Conservation (phyloP, 2,888 invertebrate species). For the Campopleginae sp. region DNA sequence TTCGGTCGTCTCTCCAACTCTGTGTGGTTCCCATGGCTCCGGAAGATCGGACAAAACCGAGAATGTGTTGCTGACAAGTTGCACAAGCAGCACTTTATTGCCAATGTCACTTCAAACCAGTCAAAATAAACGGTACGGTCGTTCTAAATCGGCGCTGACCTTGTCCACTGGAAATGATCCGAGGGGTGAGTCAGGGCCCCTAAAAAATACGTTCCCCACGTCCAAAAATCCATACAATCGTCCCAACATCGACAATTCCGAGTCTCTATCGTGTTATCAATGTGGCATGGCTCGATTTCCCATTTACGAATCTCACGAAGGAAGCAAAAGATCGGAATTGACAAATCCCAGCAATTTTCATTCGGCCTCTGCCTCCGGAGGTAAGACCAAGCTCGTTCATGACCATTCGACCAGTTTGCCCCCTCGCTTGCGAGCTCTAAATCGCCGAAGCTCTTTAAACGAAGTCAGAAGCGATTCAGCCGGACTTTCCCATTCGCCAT, state of each 20-base stretch:
- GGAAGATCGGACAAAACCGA: slow-evolving; percentile 48
- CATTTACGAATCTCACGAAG: background rate
- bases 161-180: slow-evolving; percentile 75
- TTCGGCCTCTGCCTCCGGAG: background rate
- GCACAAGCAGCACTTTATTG: slow-evolving; percentile 9
- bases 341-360: background rate
- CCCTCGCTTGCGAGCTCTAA: background rate
- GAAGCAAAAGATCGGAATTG: background rate
- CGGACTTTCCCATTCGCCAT: background rate
- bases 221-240: background rate
- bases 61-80: slow-evolving; percentile 49
- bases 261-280: background rate
- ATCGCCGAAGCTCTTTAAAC: slow-evolving; percentile 6
- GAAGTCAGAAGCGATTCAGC: background rate
- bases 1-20: slow-evolving; percentile 67
- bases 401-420: slow-evolving; percentile 42
- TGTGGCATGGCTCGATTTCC: slow-evolving; percentile 11
- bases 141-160: slow-evolving; percentile 79
- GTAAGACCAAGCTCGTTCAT: background rate
- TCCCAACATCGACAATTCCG: slow-evolving; percentile 27
- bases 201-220: background rate
- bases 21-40: slow-evolving; percentile 54
- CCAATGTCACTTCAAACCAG: slow-evolving; percentile 27
- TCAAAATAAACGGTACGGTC: slow-evolving; percentile 76
- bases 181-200: slow-evolving; percentile 76